phyloP scores from a whole-genome alignment of 2,797 vertebrate genomes.

The Neosilurus mollespiculum region DNA sequence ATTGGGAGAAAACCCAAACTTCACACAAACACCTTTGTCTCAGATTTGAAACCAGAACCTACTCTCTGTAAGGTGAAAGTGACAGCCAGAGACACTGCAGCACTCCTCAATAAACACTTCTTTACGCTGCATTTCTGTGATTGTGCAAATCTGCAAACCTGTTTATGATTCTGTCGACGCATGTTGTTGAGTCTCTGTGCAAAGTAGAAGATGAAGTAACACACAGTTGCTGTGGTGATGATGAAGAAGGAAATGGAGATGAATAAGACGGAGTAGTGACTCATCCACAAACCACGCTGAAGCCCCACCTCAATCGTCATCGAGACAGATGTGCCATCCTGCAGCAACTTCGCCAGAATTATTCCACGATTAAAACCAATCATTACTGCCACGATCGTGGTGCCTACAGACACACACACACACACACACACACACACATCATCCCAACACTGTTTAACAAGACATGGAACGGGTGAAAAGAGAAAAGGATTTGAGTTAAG shows the following conservation, averaged over 20 bases:
- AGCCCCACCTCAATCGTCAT: constrained; percentile 83
- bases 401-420: constrained; percentile 42
- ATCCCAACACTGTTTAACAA: background rate
- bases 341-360: constrained; percentile 70
- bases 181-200: constrained; percentile 73
- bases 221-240: constrained; percentile 81
- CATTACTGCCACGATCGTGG: constrained; percentile 79
- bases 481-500: no score
- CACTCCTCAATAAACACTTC: no score
- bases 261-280: constrained; percentile 84
- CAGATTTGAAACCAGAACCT: no score
- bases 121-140: background rate
- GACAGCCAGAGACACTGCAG: no score
- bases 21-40: no score
- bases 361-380: constrained; percentile 77
- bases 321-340: constrained; percentile 67
- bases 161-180: constrained; percentile 39
- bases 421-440: constrained; percentile 19
- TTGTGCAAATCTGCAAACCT: constrained; percentile 25
- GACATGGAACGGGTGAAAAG: background rate
- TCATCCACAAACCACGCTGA: constrained; percentile 77
- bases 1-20: no score
- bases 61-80: no score
- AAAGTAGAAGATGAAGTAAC: constrained; percentile 85
- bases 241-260: constrained; percentile 84